These are phyloP conservation scores for Drosophila kokeensis DNA, from an alignment of 2,888 invertebrate genomes.

Conservation along the genomic window DNA sequence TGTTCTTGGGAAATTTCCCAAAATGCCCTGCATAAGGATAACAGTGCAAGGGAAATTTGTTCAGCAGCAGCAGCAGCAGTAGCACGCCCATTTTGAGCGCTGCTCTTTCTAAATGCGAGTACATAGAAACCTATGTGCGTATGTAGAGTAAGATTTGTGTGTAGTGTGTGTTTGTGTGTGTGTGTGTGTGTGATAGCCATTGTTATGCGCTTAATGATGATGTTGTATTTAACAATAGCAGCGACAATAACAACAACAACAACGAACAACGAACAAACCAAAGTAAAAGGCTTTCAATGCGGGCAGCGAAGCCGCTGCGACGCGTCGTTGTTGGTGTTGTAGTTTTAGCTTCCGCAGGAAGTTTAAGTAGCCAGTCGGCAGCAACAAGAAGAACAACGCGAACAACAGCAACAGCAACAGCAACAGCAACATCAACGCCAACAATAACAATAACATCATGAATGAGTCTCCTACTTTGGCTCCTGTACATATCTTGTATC, in stretches of 20 bases:
- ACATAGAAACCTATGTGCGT: slow-evolving; percentile 33
- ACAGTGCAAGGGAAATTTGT: slow-evolving; percentile 44
- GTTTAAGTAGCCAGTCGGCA: slow-evolving; percentile 70
- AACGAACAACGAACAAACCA: slow-evolving; percentile 26
- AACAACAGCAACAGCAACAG: slow-evolving; percentile 22
- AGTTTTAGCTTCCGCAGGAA: slow-evolving; percentile 76
- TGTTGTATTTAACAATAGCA: slow-evolving; percentile 75
- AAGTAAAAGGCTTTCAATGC: slow-evolving; percentile 63
- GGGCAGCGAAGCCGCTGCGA: slow-evolving; percentile 40
- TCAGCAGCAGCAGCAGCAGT: slow-evolving; percentile 8
- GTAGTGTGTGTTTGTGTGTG: slow-evolving; percentile 12
- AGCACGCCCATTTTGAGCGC: slow-evolving; percentile 53
- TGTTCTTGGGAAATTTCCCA: slow-evolving; percentile 57
- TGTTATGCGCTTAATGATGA: slow-evolving; percentile 78
- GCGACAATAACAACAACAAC: slow-evolving; percentile 43
- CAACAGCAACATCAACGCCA: slow-evolving; percentile 21
- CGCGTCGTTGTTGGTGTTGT: slow-evolving; percentile 45
- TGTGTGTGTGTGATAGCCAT: slow-evolving; percentile 57
- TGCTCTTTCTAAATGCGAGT: slow-evolving; percentile 32
- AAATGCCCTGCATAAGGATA: slow-evolving; percentile 43
- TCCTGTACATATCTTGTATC: slow-evolving; percentile 32
- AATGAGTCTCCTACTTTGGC: slow-evolving; percentile 24
- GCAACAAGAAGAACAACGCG: slow-evolving; percentile 34
- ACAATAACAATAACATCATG: slow-evolving; percentile 22
- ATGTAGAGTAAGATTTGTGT: slow-evolving; percentile 7